Evolutionary conservation across 1,140 invertebrate genomes (phyloP).

Genomic region (Eumaeus atala): DNA sequence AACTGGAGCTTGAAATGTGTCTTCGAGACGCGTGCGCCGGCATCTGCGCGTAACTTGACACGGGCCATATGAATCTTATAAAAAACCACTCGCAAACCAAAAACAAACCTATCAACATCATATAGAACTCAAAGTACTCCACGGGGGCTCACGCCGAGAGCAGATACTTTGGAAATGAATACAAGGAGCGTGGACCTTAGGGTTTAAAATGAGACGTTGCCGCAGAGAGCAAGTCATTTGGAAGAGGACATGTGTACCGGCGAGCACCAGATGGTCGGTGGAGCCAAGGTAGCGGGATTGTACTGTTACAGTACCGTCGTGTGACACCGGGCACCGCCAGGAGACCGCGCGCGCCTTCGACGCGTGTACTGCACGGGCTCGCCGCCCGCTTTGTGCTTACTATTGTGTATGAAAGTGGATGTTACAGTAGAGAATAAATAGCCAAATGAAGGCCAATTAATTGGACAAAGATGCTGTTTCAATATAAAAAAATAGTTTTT

Average conservation of each 20-base stretch:
- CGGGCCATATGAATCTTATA: slow-evolving; percentile 53
- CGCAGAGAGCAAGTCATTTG: slow-evolving; percentile 42
- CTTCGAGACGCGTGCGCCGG: slow-evolving; percentile 50
- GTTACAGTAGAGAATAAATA: too few relatives aligned
- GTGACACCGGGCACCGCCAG: too few relatives aligned
- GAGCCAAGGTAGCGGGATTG: too few relatives aligned
- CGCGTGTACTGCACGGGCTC: too few relatives aligned
- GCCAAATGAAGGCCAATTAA: too few relatives aligned
- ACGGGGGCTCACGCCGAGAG: slow-evolving; percentile 16
- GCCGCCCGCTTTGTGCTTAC: too few relatives aligned
- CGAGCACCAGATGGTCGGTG: slow-evolving; percentile 45
- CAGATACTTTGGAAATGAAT: slow-evolving; percentile 16
- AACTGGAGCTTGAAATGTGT: slow-evolving; percentile 35
- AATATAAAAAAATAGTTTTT: too few relatives aligned
- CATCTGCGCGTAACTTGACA: slow-evolving; percentile 69
- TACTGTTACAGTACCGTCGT: too few relatives aligned
- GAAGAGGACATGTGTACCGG: slow-evolving; percentile 57
- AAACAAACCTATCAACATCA: slow-evolving; percentile 29
- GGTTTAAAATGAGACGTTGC: slow-evolving; percentile 18
- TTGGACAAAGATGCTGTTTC: too few relatives aligned
- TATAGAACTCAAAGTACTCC: neutral
- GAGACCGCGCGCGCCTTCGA: too few relatives aligned
- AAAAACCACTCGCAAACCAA: slow-evolving; percentile 26
- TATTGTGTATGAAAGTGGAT: too few relatives aligned
- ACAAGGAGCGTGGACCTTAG: slow-evolving; percentile 14